Conservation (phyloP, 2,888 invertebrate species). For the Drosophila nr. perissopoda region DNA sequence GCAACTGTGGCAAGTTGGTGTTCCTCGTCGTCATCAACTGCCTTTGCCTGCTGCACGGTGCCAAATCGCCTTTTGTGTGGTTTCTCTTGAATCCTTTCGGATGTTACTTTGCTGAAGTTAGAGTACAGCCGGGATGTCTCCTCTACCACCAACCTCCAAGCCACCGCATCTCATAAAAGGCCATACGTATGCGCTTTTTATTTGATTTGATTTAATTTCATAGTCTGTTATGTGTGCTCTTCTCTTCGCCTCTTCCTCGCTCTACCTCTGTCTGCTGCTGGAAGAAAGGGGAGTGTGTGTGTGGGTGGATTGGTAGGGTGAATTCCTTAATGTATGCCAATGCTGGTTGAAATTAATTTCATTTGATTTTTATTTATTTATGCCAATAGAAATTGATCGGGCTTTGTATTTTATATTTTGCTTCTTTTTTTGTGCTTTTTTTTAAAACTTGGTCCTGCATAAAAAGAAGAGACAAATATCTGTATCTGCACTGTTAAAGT, state of each 20-base stretch:
- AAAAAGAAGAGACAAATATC: not conserved
- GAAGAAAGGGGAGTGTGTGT: constrained; percentile 1
- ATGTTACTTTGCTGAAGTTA: constrained; percentile 26
- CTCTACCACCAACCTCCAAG: not conserved
- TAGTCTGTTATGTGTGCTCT: constrained; percentile 63
- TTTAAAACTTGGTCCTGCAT: constrained; percentile 12
- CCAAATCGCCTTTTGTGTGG: constrained; percentile 56
- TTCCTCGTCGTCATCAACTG: not conserved
- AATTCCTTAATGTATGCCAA: constrained; percentile 21
- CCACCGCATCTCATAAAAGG: constrained; percentile 61
- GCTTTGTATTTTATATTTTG: constrained; percentile 9
- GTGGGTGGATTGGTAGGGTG: not conserved
- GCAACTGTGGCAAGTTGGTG: constrained; percentile 9
- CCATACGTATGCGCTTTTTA: constrained; percentile 77
- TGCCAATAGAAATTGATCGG: constrained; percentile 55
- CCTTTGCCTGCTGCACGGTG: constrained; percentile 15
- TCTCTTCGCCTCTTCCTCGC: constrained; percentile 2
- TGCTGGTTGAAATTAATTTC: constrained; percentile 68
- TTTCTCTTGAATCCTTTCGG: constrained; percentile 67
- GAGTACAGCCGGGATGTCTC: constrained; percentile 31
- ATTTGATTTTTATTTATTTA: constrained; percentile 78
- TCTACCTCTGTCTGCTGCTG: constrained; percentile 14
- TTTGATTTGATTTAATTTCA: constrained; percentile 80
- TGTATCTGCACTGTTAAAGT: not conserved
- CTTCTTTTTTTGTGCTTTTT: not conserved